Evolutionary conservation across 2,888 invertebrate genomes (phyloP).

Genomic region (Meta bourneti): DNA sequence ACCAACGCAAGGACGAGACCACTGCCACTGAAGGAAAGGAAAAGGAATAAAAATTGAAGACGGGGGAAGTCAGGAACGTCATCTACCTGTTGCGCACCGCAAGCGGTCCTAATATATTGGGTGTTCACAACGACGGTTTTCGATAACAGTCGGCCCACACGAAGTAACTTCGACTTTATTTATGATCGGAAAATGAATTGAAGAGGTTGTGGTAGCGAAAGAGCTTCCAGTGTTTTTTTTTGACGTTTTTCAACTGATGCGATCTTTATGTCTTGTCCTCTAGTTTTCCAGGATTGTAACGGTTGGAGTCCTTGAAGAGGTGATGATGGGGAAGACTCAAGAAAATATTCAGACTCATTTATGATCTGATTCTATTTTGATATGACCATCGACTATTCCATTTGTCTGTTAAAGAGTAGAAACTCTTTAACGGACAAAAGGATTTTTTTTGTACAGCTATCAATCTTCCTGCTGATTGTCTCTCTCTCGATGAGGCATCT

Average conservation of each 20-base stretch:
- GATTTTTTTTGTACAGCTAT: too few species aligned
- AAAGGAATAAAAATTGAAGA: neutral
- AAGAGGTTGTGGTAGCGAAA: slow-evolving; percentile 7
- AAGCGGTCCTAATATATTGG: slow-evolving; percentile 69
- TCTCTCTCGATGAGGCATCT: too few species aligned
- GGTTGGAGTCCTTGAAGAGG: too few species aligned
- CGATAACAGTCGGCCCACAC: slow-evolving; percentile 55
- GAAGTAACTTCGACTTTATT: slow-evolving; percentile 57
- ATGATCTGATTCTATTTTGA: too few species aligned
- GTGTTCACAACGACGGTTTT: slow-evolving; percentile 64
- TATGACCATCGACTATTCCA: too few species aligned
- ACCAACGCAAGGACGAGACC: neutral
- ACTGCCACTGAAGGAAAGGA: neutral
- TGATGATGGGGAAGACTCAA: too few species aligned
- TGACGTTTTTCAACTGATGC: neutral
- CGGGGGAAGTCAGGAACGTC: neutral
- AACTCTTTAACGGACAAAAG: too few species aligned
- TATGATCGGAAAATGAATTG: slow-evolving; percentile 57
- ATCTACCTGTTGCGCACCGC: slow-evolving; percentile 36
- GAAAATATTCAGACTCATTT: too few species aligned
- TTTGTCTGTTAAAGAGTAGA: too few species aligned
- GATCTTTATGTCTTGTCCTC: neutral
- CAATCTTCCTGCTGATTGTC: too few species aligned
- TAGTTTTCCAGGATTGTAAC: too few species aligned
- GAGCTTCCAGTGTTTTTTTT: neutral